Percentiles rank a stretch among this genome's conserved stretches.
Conservation (phyloP, 2,888 invertebrate species). For the Balanococcus diminutus region DNA sequence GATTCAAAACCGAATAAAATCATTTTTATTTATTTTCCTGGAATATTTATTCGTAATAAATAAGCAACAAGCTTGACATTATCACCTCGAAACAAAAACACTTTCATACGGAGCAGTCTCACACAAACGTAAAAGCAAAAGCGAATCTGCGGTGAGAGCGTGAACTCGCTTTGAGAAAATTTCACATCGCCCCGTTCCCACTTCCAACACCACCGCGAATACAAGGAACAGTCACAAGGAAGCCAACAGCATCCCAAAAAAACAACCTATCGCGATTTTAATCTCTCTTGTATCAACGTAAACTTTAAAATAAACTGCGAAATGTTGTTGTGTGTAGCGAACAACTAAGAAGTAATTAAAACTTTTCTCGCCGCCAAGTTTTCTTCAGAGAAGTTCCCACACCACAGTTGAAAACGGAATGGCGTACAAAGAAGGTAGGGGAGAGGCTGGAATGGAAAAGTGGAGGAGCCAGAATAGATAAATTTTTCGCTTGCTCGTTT, state of each 20-base stretch:
- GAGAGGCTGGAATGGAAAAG: neutral
- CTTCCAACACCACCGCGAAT: neutral
- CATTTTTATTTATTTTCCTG: neutral
- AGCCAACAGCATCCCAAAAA: neutral
- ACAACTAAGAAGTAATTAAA: slow-evolving; percentile 2
- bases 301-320: slow-evolving; percentile 1
- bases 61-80: neutral
- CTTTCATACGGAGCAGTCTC: neutral
- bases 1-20: neutral
- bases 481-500: neutral
- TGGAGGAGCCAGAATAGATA: too few species aligned
- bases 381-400: neutral
- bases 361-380: neutral
- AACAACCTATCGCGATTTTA: neutral
- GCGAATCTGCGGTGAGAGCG: neutral
- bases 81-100: neutral
- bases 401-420: neutral
- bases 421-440: neutral
- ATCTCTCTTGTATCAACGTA: neutral
- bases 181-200: neutral
- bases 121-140: neutral
- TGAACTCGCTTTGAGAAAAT: neutral
- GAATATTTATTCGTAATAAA: neutral
- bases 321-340: neutral
- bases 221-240: neutral